Conservation (phyloP, 2,797 vertebrate genomes). For the Lagothrix lagotricha region DNA sequence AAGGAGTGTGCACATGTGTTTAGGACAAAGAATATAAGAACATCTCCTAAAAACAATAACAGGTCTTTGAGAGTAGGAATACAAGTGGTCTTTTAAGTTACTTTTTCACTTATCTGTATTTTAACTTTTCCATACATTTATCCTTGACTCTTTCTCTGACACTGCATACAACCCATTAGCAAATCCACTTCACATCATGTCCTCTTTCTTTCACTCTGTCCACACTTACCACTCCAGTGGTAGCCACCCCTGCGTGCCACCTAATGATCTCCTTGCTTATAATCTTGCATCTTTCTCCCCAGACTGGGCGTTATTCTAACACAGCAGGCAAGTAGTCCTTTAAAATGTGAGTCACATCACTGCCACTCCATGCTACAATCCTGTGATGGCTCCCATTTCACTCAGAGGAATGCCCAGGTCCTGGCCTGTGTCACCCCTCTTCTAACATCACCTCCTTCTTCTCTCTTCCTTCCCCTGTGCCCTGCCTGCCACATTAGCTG, state of each 20-base stretch:
- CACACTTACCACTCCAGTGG: not conserved
- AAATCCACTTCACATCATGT: not conserved
- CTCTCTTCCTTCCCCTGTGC: not conserved
- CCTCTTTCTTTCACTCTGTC: not conserved
- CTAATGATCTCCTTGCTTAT: not conserved
- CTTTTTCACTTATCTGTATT: not conserved
- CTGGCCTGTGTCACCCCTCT: not conserved
- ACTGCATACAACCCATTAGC: not conserved
- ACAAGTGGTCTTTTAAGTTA: not conserved
- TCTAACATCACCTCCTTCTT: not conserved
- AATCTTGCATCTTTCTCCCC: not conserved
- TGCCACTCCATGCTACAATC: not conserved
- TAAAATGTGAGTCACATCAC: not conserved
- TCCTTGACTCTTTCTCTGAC: not conserved
- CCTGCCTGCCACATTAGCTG: not conserved
- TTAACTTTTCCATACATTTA: not conserved
- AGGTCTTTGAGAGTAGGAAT: not conserved
- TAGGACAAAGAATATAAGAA: not conserved
- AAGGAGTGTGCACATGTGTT: not conserved
- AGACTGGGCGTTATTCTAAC: not conserved
- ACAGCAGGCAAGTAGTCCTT: not conserved
- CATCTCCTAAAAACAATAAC: not conserved
- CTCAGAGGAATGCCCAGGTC: not conserved
- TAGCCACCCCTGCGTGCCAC: not conserved
- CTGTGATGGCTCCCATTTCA: not conserved